phyloP scores from a whole-genome alignment of 2,113 vertebrate species.

The Tauraco erythrolophus region DNA sequence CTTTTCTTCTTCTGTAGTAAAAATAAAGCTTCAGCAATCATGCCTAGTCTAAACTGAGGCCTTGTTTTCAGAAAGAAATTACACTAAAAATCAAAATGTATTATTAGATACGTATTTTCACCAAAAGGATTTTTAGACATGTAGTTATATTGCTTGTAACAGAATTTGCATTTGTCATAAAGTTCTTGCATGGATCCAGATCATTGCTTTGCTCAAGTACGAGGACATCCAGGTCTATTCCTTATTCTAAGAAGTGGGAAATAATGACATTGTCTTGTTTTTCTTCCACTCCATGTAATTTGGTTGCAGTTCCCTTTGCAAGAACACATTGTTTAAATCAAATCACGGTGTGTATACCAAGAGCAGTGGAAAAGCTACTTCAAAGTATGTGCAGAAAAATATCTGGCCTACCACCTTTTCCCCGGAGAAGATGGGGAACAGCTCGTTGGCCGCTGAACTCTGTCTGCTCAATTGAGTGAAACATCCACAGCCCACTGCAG shows the following conservation, averaged over 20 bases:
- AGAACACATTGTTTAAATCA: conserved; percentile 30
- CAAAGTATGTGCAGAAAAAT: conserved; percentile 10
- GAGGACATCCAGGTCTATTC: background rate
- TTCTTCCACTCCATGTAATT: background rate
- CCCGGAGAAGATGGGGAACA: background rate
- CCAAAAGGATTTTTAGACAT: background rate
- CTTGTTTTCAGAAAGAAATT: background rate
- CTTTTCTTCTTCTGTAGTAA: background rate
- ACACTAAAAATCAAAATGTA: background rate
- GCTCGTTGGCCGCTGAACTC: background rate
- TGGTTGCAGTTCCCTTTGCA: background rate
- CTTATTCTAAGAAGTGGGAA: background rate
- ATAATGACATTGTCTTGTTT: background rate
- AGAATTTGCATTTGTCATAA: background rate
- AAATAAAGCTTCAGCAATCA: background rate
- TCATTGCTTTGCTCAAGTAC: background rate
- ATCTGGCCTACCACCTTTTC: conserved; percentile 1
- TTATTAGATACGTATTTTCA: background rate
- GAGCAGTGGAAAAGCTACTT: conserved; percentile 9
- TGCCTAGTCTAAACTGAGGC: background rate
- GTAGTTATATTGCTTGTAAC: background rate
- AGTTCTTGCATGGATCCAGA: background rate
- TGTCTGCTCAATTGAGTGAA: accelerated
- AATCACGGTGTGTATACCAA: conserved; percentile 5
- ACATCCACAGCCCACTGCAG: accelerated